phyloP scores from a whole-genome alignment of 2,113 vertebrate species.

The Calidris pugnax region DNA sequence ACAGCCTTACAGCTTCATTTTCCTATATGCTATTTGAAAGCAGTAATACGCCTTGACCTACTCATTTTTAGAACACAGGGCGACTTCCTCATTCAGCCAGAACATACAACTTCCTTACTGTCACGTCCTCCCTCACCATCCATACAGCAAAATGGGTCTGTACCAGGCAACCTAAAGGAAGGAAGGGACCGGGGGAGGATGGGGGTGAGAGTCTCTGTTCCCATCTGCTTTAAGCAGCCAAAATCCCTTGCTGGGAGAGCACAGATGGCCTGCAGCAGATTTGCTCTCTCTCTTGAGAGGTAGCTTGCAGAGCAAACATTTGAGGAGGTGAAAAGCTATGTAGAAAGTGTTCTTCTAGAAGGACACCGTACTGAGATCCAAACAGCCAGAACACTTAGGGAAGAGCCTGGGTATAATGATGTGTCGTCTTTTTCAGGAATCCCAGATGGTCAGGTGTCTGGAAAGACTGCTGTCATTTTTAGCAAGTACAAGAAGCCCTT shows the following conservation, averaged over 20 bases:
- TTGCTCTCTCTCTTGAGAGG: neutral
- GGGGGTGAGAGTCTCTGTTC: neutral
- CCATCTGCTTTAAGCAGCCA: conserved; percentile 9
- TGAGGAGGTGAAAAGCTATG: neutral
- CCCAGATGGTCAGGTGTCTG: neutral
- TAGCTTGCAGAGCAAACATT: neutral
- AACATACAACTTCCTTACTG: neutral
- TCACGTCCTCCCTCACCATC: neutral
- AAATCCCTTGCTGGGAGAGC: neutral
- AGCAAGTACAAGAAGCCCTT: neutral
- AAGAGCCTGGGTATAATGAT: neutral
- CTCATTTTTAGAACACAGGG: neutral
- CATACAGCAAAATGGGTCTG: neutral
- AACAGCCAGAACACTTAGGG: neutral
- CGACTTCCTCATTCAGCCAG: neutral
- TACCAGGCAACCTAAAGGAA: neutral
- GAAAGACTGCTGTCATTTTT: neutral
- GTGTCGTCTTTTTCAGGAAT: neutral
- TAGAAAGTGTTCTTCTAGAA: neutral
- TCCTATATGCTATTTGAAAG: neutral
- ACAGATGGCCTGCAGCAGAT: conserved; percentile 13
- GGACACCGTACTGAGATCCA: neutral
- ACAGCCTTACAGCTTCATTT: neutral
- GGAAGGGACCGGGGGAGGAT: neutral
- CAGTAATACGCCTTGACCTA: neutral